Conservation (phyloP, 1,140 invertebrate species). For the Alviniconcha marisindica region DNA sequence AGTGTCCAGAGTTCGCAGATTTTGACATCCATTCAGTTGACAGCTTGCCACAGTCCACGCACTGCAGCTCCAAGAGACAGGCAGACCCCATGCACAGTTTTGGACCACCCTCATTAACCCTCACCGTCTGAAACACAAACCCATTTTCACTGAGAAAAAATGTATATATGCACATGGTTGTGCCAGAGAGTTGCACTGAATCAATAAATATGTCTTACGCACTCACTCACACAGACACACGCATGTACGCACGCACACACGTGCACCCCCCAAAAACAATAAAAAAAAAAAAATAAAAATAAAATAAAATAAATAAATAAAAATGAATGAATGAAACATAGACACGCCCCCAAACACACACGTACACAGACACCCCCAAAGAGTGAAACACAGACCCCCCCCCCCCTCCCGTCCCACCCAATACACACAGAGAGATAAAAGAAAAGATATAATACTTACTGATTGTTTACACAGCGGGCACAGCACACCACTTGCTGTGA, state of each 20-base stretch:
- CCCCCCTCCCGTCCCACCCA: background rate
- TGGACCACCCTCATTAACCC: background rate
- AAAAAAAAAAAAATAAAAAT: too few species aligned
- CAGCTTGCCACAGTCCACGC: too few species aligned
- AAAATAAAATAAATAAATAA: too few species aligned
- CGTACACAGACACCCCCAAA: too few species aligned
- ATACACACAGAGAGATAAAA: background rate
- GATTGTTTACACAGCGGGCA: slow-evolving; percentile 4
- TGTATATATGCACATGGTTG: background rate
- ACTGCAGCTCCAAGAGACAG: too few species aligned
- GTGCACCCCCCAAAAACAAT: background rate
- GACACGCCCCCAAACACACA: too few species aligned
- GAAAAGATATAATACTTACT: background rate
- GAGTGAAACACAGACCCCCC: background rate
- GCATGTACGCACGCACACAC: background rate
- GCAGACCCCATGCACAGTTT: background rate
- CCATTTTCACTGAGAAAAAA: background rate
- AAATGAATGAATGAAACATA: too few species aligned
- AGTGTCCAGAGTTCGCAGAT: background rate
- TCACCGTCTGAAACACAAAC: background rate
- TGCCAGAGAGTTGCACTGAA: background rate
- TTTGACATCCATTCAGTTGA: too few species aligned
- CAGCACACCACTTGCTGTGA: background rate
- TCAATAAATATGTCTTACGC: background rate
- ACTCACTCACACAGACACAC: background rate